Conservation (phyloP, 1,140 invertebrate species). For the Macrostomum lignano region DNA sequence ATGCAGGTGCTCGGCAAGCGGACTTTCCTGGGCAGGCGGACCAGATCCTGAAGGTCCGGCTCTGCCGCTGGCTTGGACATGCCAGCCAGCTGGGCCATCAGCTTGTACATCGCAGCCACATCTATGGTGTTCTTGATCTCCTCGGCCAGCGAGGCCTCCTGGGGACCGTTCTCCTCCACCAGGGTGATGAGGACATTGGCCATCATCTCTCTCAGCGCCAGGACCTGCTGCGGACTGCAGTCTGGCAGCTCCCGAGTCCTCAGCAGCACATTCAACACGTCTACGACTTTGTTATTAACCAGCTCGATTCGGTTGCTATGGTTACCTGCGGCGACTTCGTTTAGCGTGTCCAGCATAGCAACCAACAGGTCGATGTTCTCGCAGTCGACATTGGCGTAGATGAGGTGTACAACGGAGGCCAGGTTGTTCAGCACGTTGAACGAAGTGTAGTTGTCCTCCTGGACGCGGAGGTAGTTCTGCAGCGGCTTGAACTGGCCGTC, state of each 20-base stretch:
- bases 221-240: conserved; percentile 19
- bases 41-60: too few relatives aligned
- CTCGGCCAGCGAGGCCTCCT: not conserved
- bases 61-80: too few relatives aligned
- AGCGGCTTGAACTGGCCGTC: too few relatives aligned
- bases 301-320: conserved; percentile 16
- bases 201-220: conserved; percentile 21
- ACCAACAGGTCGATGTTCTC: conserved; percentile 15
- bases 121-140: too few relatives aligned
- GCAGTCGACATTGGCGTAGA: conserved; percentile 17
- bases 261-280: conserved; percentile 22
- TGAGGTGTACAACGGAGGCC: conserved; percentile 14
- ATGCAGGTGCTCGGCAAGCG: too few relatives aligned
- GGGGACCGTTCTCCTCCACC: conserved; percentile 21
- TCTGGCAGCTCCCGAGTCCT: conserved; percentile 15
- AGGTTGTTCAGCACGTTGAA: conserved; percentile 21
- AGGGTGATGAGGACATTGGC: conserved; percentile 15
- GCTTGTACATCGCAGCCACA: too few relatives aligned
- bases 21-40: too few relatives aligned
- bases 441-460: conserved; percentile 24
- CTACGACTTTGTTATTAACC: conserved; percentile 23
- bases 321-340: too few relatives aligned
- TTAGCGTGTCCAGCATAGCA: conserved; percentile 18
- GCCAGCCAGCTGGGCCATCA: too few relatives aligned
- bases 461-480: conserved; percentile 21